Base-by-base conservation (phyloP, 2,797 vertebrate species). In the Etheostoma perlongum region DNA sequence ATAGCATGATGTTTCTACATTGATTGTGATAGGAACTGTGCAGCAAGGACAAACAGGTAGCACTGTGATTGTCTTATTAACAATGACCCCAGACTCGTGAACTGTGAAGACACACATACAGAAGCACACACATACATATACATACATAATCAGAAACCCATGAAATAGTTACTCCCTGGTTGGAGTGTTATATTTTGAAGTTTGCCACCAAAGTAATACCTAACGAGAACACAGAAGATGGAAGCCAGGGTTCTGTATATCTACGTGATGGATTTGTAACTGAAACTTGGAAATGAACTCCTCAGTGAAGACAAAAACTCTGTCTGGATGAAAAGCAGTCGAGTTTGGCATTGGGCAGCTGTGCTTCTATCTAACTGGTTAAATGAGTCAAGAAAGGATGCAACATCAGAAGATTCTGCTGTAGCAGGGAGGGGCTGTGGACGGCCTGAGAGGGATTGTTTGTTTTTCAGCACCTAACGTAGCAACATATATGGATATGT, bases 31-130 rank as follows among this genome's bases (percentile, higher is more conserved):
- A 54, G 52, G 81, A 79, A 74, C 63, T 74, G 86, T 74, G 90
- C 81, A 59, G 66, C 63, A 65, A 77, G 79, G 82, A 86, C 89
- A 91, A 88, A 93, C 89, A 94, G 93, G 91, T 82, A 95, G 92
- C 95, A 95, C 94, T 95, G 95, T 95, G 95, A 95, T 89, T 77
- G 90, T 93, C 93, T 89, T 78, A 90, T 87, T 79, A 89, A 91
- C 92, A 89, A 87, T 89, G 93, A 95, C 94, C 94, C 93, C 92
- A 92, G 92, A 95, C 94, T 94, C 92, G 93, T 94, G 91, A 95
- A 94, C 93, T 94, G 90, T 94, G 92, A 92, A 89, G 67, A 89
- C 84, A 89, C 77, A 89, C 66, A 85, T 57, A 73, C 69, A 81
- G 62, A 90, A 86, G 67, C 82, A 87, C 85, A 86, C 42, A 40